Base-by-base conservation (phyloP, 1,140 invertebrate genomes). In the Elymnias hypermnestra region DNA sequence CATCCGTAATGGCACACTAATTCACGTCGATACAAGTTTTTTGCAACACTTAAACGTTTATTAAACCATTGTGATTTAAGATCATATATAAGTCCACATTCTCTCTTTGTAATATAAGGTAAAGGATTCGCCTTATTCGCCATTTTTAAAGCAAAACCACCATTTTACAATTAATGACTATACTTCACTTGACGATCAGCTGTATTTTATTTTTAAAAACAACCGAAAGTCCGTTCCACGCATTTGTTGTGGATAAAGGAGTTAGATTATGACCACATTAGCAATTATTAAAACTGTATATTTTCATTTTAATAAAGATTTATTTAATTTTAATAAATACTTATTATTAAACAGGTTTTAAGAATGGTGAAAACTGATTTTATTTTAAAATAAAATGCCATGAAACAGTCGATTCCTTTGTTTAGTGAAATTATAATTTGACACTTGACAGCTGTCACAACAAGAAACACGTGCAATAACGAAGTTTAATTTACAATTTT, bases 1-100 rank as follows among this genome's bases (percentile, higher is more conserved):
- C 97, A 98, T 57, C 97, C 97, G 88, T 91, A 98, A 88, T 98
- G 97, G 18, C 93, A 93, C 43, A 92, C 87, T 9, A 98, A 87
- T 88, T 98, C 94, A 58, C 94, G 94, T 39, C 92, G 90, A 75
- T 93, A 97, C 9, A 97, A 88, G 82, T 92, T 94, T 67, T 90
- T 90, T 1, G 92, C 91, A 33, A 83, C 82, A 15, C 85, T 76
- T 25, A 94, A 81, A 38, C 92, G 89, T 37, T 91, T 88, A 53
- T 88, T 87, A 55, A 93, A 90, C 18, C 94, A 84, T 29, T 87
- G 78, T 3, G 63, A 60, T 42, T 73, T 75, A 42, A 86, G 64
- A 57, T 79, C 48, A 9, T 61, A 28, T 37, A 81, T 41, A 22
- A 74, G 42, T 15, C 81, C 83, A 39, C 67, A 72, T 64, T 85